Base-by-base conservation (phyloP, 2,113 vertebrate species). In the Thomomys bottae region DNA sequence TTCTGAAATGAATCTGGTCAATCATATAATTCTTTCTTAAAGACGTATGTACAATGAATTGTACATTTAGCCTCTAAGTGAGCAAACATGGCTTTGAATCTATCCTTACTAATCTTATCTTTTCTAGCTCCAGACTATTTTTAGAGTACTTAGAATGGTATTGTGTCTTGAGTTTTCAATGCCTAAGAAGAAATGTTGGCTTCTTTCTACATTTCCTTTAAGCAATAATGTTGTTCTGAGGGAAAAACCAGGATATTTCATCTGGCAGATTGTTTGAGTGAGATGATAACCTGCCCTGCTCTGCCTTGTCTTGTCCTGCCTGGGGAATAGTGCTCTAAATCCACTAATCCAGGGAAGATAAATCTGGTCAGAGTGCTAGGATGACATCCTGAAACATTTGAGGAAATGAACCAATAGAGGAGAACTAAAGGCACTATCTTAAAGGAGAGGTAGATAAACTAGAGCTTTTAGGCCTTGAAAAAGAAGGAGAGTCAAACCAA, bases 1-100 rank as follows among this genome's bases (percentile, higher is more conserved):
- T 85, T 86, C 84, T 80, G 72, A 92, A 70, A 61, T 84, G n/a
- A 75, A 83, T 79, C 21, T 67, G 32, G 38, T 84, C 87, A 40
- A 66, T n/a, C 21, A n/a, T 8, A 15, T 68, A 20, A 63, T 89
- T 76, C 45, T 68, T 87, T 73, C 38, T 64, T 36, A 59, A 26
- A 61, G 59, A 30, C 24, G 45, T n/a, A 45, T 81, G 8, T 76
- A 7, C 26, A 40, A 23, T n/a, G 67, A 84, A 24, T 21, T 75
- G 28, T 8, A 49, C 49, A 54, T 54, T 12, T 54, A 54, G 49
- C 49, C 17, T 54, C 49, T 14, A 54, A 54, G 78, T 49, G 30
- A 73, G 42, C 32, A 77, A 84, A 82, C 54, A 20, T 80, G 73
- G 32, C 30, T 73, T 71, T 75, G 32, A 89, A 4, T 14, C 30